phyloP scores from a whole-genome alignment of 53 echinoderm and acorn worm genomes.

The Holothuria leucospilota region DNA sequence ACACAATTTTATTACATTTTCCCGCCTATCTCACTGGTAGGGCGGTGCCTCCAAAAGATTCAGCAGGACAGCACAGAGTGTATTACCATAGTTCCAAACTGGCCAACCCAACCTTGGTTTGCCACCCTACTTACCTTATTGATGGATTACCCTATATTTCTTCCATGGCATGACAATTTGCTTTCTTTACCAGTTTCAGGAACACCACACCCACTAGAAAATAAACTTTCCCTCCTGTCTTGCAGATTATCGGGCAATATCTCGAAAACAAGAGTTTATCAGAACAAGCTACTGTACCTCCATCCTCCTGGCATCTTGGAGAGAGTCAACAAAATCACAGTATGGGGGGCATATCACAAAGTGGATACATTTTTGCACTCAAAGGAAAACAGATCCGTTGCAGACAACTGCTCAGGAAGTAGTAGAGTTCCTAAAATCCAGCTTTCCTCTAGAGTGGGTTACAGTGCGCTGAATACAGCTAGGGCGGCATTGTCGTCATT shows the following conservation, averaged over 20 bases:
- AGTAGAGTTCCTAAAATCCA: not conserved
- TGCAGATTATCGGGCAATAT: constrained; percentile 42
- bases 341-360: constrained; percentile 30
- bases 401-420: not conserved
- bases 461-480: constrained; percentile 18
- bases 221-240: constrained; percentile 35
- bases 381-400: not conserved
- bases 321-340: constrained; percentile 45
- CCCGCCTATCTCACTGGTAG: constrained; percentile 56
- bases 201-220: constrained; percentile 33
- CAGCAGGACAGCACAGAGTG: constrained; percentile 42
- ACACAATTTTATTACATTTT: constrained; percentile 49
- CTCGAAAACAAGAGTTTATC: constrained; percentile 1
- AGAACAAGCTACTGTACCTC: not conserved
- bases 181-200: constrained; percentile 20
- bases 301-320: constrained; percentile 25
- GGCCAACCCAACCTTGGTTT: constrained; percentile 70
- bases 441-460: constrained; percentile 8
- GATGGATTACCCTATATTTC: not conserved
- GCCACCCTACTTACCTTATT: not conserved
- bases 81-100: constrained; percentile 54
- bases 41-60: constrained; percentile 51
- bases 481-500: constrained; percentile 9
- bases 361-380: constrained; percentile 33
- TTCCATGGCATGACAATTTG: not conserved